These are phyloP conservation scores for Drosophila heteroneura DNA, from an alignment of 2,888 invertebrate genomes.

Conservation along the genomic window DNA sequence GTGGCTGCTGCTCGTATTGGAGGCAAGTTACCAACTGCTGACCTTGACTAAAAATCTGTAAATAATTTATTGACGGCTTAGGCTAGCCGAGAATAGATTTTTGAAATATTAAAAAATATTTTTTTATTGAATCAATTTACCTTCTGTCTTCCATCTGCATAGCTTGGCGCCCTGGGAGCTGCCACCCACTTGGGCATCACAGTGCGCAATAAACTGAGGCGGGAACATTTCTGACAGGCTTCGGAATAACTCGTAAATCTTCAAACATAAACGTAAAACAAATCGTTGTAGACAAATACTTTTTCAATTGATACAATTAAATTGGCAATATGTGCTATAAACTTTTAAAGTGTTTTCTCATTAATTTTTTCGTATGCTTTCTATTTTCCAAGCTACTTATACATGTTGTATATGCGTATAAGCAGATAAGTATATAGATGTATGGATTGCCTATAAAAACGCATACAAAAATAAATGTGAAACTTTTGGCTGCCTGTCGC, in stretches of 20 bases:
- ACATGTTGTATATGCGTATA: slow-evolving; percentile 28
- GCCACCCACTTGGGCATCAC: slow-evolving; percentile 79
- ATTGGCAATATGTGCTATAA: slow-evolving; percentile 39
- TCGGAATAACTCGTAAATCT: slow-evolving; percentile 9
- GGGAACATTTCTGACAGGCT: slow-evolving; percentile 68
- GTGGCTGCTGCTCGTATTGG: slow-evolving; percentile 76
- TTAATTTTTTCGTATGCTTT: slow-evolving; percentile 8
- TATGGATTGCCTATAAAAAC: slow-evolving; percentile 62
- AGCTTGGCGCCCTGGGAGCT: slow-evolving; percentile 73
- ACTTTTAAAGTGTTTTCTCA: slow-evolving; percentile 24
- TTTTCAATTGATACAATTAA: slow-evolving; percentile 26
- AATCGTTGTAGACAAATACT: slow-evolving; percentile 28
- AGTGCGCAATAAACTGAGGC: slow-evolving; percentile 78
- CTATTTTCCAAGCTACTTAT: slow-evolving; percentile 36
- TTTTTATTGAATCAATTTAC: slow-evolving; percentile 19
- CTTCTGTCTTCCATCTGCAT: slow-evolving; percentile 17
- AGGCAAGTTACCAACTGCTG: slow-evolving; percentile 64
- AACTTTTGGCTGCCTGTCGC: slow-evolving; percentile 26
- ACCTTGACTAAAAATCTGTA: slow-evolving; percentile 24
- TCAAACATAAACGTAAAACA: slow-evolving; percentile 28
- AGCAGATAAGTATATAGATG: slow-evolving; percentile 45
- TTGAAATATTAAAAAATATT: slow-evolving; percentile 10
- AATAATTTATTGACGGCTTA: slow-evolving; percentile 55
- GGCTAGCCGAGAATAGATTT: slow-evolving; percentile 43
- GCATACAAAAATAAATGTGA: slow-evolving; percentile 63